Conservation (phyloP, 2,797 vertebrate species). For the Sebastes trivittatus region DNA sequence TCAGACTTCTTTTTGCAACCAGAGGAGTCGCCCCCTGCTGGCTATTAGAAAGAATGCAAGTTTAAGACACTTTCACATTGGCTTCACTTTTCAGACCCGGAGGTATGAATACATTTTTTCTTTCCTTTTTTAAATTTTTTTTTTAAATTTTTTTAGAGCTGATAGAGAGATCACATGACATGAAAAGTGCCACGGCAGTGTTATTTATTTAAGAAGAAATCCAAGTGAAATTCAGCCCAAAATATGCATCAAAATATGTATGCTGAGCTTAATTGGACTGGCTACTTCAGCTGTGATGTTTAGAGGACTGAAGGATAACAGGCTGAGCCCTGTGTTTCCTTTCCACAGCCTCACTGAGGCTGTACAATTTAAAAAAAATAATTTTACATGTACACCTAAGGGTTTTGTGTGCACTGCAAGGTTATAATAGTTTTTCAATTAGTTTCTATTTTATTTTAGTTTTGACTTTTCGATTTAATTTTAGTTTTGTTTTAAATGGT, state of each 20-base stretch:
- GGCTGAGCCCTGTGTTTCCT: neutral
- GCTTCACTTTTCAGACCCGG: too few relatives aligned
- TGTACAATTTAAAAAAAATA: neutral
- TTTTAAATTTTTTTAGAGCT: neutral
- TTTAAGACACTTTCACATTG: too few relatives aligned
- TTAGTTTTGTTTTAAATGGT: too few relatives aligned
- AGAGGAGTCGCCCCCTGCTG: too few relatives aligned
- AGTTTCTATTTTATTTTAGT: too few relatives aligned
- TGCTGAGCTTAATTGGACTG: neutral
- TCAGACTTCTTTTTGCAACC: too few relatives aligned
- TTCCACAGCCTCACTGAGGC: neutral
- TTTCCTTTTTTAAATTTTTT: neutral
- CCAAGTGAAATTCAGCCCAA: neutral
- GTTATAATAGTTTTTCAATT: too few relatives aligned
- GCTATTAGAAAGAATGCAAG: too few relatives aligned
- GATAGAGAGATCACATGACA: neutral
- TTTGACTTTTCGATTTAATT: too few relatives aligned
- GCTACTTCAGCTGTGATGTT: neutral
- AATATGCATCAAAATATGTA: neutral
- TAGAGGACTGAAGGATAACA: neutral
- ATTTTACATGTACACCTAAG: neutral
- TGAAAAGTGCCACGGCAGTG: fast-evolving
- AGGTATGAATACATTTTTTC: fast-evolving
- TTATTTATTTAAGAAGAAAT: neutral
- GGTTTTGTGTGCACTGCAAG: neutral